Conservation (phyloP, 2,797 vertebrate species). For the Loriculus beryllinus region DNA sequence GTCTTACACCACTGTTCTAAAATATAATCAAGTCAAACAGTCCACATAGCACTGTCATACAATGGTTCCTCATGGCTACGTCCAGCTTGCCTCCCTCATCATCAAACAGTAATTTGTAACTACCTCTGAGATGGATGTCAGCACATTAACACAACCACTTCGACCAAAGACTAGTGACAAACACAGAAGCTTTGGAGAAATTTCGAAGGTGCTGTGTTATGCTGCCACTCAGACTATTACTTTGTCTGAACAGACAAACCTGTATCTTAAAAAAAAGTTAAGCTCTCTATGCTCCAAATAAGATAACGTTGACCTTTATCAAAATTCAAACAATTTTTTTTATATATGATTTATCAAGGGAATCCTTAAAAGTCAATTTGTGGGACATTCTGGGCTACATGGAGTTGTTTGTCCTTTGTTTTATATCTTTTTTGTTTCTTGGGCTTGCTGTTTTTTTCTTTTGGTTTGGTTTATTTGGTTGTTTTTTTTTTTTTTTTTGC, state of each 20-base stretch:
- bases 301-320: background rate
- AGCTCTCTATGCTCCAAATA: background rate
- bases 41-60: background rate
- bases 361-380: background rate
- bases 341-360: background rate
- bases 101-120: background rate
- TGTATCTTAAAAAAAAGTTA: background rate
- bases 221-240: background rate
- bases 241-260: background rate
- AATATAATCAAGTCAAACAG: background rate
- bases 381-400: fast-evolving
- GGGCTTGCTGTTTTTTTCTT: background rate
- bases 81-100: background rate
- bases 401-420: background rate
- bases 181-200: background rate
- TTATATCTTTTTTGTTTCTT: background rate
- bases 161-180: background rate
- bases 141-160: background rate
- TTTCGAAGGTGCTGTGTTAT: background rate
- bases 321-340: background rate
- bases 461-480: too few relatives aligned
- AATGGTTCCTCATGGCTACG: background rate
- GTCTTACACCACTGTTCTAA: background rate
- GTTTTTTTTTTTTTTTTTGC: background rate
- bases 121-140: background rate